These are phyloP conservation scores for Protodeltote pygarga DNA, from an alignment of 2,888 invertebrate genomes.

Conservation along the genomic window DNA sequence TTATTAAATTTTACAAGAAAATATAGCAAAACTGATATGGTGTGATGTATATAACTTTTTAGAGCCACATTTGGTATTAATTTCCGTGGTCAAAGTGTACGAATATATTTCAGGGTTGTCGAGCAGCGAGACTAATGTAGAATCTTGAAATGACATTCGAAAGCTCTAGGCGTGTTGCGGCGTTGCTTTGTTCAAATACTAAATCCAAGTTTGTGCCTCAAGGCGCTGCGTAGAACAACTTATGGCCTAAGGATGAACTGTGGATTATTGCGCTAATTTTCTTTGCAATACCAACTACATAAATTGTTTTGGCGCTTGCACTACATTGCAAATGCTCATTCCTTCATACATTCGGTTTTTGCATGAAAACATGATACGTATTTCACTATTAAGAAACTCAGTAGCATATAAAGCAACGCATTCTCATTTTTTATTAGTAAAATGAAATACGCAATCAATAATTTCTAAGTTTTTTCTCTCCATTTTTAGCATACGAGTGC, in stretches of 20 bases:
- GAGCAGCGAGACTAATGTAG: slow-evolving; percentile 72
- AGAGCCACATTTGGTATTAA: slow-evolving; percentile 39
- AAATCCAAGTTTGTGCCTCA: slow-evolving; percentile 51
- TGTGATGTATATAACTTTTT: slow-evolving; percentile 38
- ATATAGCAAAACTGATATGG: slow-evolving; percentile 23
- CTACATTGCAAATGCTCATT: slow-evolving; percentile 1
- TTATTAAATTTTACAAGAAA: slow-evolving; percentile 20
- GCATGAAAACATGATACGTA: slow-evolving; percentile 12
- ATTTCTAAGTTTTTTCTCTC: slow-evolving; percentile 39
- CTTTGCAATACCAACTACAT: not conserved
- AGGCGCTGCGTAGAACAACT: slow-evolving; percentile 23
- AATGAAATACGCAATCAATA: slow-evolving; percentile 37
- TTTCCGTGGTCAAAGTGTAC: slow-evolving; percentile 41
- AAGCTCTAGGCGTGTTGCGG: slow-evolving; percentile 73
- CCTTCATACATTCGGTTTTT: slow-evolving; percentile 3
- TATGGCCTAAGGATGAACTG: slow-evolving; percentile 28
- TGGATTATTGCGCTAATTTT: not conserved
- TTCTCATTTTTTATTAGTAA: slow-evolving; percentile 21
- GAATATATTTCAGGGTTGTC: slow-evolving; percentile 64
- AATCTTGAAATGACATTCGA: slow-evolving; percentile 74
- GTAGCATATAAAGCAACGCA: slow-evolving; percentile 14
- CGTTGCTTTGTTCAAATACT: slow-evolving; percentile 78
- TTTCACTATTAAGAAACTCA: slow-evolving; percentile 14
- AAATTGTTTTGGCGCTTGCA: not conserved
- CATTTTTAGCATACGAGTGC: slow-evolving; percentile 38